Evolutionary conservation across 2,888 invertebrate species (phyloP).

Genomic region (Desoria tigrina): DNA sequence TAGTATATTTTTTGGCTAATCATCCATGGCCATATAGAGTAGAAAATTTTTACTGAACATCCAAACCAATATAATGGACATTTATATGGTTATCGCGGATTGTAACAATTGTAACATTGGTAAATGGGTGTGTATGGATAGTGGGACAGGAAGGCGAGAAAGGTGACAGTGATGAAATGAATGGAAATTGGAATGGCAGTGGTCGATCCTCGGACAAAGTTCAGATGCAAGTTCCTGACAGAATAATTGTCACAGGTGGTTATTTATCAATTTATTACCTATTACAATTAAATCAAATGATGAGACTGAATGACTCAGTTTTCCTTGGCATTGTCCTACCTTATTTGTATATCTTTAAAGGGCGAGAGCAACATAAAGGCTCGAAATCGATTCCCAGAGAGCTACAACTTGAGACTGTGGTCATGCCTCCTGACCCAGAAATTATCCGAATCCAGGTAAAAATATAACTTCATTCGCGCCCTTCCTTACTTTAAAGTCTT

Average conservation of each 20-base stretch:
- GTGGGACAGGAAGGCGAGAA: constrained; percentile 29
- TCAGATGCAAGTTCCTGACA: constrained; percentile 90
- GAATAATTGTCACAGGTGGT: constrained; percentile 84
- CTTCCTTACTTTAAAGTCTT: neutral
- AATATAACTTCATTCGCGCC: neutral
- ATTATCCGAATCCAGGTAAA: constrained; percentile 64
- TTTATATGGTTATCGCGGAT: too few species aligned
- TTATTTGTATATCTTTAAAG: constrained; percentile 59
- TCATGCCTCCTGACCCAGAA: constrained; percentile 70
- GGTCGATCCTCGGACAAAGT: constrained; percentile 65
- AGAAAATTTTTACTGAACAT: too few species aligned
- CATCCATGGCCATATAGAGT: too few species aligned
- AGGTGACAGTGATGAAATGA: constrained; percentile 42
- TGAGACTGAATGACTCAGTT: too few species aligned
- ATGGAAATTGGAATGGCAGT: constrained; percentile 58
- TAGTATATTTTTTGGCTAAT: too few species aligned
- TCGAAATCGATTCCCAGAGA: constrained; percentile 84
- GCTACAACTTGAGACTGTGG: constrained; percentile 72
- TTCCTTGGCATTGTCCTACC: too few species aligned
- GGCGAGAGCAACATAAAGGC: constrained; percentile 63
- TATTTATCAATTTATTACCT: too few species aligned
- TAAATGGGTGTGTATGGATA: too few species aligned
- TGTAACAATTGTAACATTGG: too few species aligned
- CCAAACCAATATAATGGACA: too few species aligned
- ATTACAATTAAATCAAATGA: too few species aligned